These are phyloP conservation scores for Brachionus plicatilis DNA, from an alignment of 1,140 invertebrate genomes.

Conservation along the genomic window DNA sequence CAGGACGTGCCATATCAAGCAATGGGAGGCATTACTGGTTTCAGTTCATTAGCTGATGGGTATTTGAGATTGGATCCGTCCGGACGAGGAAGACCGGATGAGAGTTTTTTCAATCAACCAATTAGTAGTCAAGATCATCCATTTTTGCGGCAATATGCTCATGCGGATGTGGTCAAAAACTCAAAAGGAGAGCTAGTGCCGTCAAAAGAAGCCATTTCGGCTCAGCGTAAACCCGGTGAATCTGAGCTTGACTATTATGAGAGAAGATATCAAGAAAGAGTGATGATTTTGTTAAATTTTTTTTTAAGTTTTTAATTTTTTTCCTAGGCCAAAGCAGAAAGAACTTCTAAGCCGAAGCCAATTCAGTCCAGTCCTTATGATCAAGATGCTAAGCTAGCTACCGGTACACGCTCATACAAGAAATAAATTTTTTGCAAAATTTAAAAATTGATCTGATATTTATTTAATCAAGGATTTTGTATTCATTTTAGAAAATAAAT, in stretches of 20 bases:
- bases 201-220: slow-evolving; percentile 48
- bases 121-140: slow-evolving; percentile 53
- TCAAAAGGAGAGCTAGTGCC: slow-evolving; percentile 12
- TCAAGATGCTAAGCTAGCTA: not conserved
- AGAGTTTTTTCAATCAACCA: slow-evolving; percentile 52
- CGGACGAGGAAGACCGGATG: slow-evolving; percentile 52
- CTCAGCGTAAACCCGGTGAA: slow-evolving; percentile 50
- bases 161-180: slow-evolving; percentile 45
- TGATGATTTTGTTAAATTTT: not conserved
- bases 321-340: not conserved
- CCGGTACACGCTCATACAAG: not conserved
- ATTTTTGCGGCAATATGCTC: slow-evolving; percentile 51
- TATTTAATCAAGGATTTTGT: too few species aligned
- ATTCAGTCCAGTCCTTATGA: slow-evolving; percentile 37
- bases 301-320: not conserved
- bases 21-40: slow-evolving; percentile 57
- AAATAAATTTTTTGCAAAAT: not conserved
- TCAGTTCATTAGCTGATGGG: slow-evolving; percentile 55
- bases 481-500: too few species aligned
- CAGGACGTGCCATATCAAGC: slow-evolving; percentile 51
- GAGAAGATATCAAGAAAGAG: slow-evolving; percentile 42
- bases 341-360: slow-evolving; percentile 31
- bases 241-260: slow-evolving; percentile 56
- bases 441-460: not conserved
- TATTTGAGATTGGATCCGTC: slow-evolving; percentile 56